Conservation (phyloP, 2,888 invertebrate genomes). For the Tillus elongatus region DNA sequence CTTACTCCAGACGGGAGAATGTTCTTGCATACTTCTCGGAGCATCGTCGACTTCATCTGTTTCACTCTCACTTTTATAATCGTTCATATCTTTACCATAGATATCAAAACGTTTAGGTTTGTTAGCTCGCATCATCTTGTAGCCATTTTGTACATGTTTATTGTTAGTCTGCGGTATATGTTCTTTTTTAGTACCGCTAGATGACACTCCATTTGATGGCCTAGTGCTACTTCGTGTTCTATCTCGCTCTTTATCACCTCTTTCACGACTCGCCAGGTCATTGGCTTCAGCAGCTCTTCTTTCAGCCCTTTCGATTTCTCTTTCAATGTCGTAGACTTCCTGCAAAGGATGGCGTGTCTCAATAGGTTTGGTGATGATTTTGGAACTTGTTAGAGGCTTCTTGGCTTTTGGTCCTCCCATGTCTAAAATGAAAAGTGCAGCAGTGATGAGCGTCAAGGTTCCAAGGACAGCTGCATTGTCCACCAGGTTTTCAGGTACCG, state of each 20-base stretch:
- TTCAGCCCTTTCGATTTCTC: constrained; percentile 18
- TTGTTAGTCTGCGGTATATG: too few relatives aligned
- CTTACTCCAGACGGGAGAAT: constrained; percentile 41
- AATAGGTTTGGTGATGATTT: constrained; percentile 14
- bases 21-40: constrained; percentile 31
- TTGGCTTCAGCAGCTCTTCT: too few relatives aligned
- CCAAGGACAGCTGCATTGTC: constrained; percentile 67
- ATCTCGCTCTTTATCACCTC: too few relatives aligned
- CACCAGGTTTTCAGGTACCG: constrained; percentile 55
- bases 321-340: constrained; percentile 27
- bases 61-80: constrained; percentile 22
- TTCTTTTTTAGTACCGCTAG: too few relatives aligned
- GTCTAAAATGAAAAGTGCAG: constrained; percentile 59
- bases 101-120: constrained; percentile 28
- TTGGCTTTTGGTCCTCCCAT: constrained; percentile 51
- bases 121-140: not conserved
- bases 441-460: constrained; percentile 55
- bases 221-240: too few relatives aligned
- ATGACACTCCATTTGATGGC: too few relatives aligned
- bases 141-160: too few relatives aligned
- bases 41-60: constrained; percentile 30
- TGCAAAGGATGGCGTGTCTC: constrained; percentile 22
- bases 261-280: too few relatives aligned
- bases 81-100: constrained; percentile 33
- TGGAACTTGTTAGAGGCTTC: constrained; percentile 24